Evolutionary conservation across 2,113 vertebrate species (phyloP), one percentile per base, ranked within the genome.

Genomic region (Hippocampus mohnikei): DNA sequence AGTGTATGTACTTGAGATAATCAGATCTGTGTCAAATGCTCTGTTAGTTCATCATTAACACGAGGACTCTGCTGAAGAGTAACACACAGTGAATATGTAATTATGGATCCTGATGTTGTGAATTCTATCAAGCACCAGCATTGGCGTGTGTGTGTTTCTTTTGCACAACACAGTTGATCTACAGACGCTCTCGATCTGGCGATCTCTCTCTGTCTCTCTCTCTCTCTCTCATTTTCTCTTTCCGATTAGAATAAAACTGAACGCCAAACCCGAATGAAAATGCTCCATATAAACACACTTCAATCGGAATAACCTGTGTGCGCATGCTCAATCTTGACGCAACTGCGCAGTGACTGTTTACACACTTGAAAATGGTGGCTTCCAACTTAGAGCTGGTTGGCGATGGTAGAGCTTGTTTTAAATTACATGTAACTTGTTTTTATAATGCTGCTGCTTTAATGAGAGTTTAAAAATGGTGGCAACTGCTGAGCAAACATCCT

Each of bases 101-200:
- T 85, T 78, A 84, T 69, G 50, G 71, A 72, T 82, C 71, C 81
- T 78, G 77, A 53, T 72, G 72, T 53, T 78, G 65, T n/a, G 70
- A 85, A 84, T 80, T 74, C 62, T 72, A 87, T 84, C 88, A 87
- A 78, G 69, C 69, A 23, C 73, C 76, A 63, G 44, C 69, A 41
- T 76, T 25, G 48, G 48, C 72, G 55, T 63, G 46, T 69, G 46
- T 69, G 73, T 73, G 65, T 18, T 40, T 21, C 33, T 40, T 21
- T 62, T 37, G 8, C 29, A 20, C 16, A 21, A 11, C 16, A 9
- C 29, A 40, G 3, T 61, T 12, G 29, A 27, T 4, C 8, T 61
- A 10, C 7, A 33, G 33, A 33, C 5, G 33, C 53, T 56, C 8
- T 56, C 53, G 25, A 16, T 20, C 48, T 50, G 5, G 20, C 15